These are phyloP conservation scores for Diabrotica virgifera DNA, from an alignment of 1,140 invertebrate genomes.

Conservation along the genomic window DNA sequence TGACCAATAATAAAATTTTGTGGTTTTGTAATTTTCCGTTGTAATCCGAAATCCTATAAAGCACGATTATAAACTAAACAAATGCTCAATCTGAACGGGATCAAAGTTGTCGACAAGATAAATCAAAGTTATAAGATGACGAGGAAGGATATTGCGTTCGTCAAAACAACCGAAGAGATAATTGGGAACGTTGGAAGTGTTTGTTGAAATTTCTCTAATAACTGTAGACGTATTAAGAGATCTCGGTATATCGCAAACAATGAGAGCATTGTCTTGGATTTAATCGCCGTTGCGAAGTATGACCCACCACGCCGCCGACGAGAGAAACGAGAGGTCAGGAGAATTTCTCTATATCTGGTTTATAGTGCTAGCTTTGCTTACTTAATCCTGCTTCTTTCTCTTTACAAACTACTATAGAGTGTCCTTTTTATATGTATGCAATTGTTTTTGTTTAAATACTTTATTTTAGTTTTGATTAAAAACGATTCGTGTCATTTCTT, in stretches of 20 bases:
- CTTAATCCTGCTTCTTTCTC: not conserved
- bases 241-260: constrained; percentile 31
- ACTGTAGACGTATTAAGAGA: constrained; percentile 31
- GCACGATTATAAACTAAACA: too few species aligned
- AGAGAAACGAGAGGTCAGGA: constrained; percentile 27
- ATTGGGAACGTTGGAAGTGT: constrained; percentile 6
- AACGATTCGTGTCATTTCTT: too few species aligned
- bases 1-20: too few species aligned
- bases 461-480: too few species aligned
- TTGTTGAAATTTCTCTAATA: constrained; percentile 22
- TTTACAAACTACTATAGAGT: not conserved
- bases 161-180: not conserved
- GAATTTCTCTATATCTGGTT: constrained; percentile 11
- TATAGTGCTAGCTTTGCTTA: not conserved
- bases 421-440: not conserved
- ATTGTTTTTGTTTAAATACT: too few species aligned
- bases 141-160: too few species aligned
- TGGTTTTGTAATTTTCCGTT: too few species aligned
- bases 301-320: constrained; percentile 10
- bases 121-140: too few species aligned
- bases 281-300: constrained; percentile 1
- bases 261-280: constrained; percentile 28
- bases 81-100: too few species aligned
- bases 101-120: too few species aligned
- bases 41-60: too few species aligned